Evolutionary conservation across 2,797 vertebrate species (phyloP).

Genomic region (Peromyscus aztecus): DNA sequence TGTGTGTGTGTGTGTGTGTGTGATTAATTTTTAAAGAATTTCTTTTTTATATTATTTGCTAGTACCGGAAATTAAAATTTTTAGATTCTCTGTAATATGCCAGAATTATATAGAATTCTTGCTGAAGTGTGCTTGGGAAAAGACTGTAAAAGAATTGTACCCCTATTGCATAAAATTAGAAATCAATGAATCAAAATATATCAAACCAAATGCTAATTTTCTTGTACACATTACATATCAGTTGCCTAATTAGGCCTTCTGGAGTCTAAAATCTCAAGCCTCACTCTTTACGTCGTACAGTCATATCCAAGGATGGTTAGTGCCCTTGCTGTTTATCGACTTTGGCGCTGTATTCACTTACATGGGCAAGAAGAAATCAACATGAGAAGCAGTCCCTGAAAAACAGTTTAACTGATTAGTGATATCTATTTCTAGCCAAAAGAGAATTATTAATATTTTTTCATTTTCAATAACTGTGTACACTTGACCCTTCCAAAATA

Average conservation of each 20-base stretch:
- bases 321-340: neutral
- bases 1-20: neutral
- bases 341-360: neutral
- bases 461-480: conserved; percentile 50
- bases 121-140: neutral
- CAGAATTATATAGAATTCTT: conserved; percentile 53
- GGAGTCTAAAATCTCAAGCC: neutral
- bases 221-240: conserved; percentile 28
- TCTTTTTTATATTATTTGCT: neutral
- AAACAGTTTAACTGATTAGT: neutral
- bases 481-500: neutral
- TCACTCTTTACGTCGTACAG: neutral
- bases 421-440: conserved; percentile 37
- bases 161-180: conserved; percentile 51
- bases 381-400: neutral
- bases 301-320: neutral
- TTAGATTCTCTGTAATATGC: conserved; percentile 18
- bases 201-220: conserved; percentile 56
- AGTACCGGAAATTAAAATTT: conserved; percentile 12
- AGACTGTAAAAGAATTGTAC: neutral
- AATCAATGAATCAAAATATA: conserved; percentile 28
- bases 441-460: conserved; percentile 3
- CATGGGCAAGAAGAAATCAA: neutral
- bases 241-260: conserved; percentile 12
- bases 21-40: conserved; percentile 34